These are phyloP conservation scores for Hydractinia echinata DNA, from an alignment of 30 jellyfish, hydroid and myxozoan genomes.

Conservation along the genomic window DNA sequence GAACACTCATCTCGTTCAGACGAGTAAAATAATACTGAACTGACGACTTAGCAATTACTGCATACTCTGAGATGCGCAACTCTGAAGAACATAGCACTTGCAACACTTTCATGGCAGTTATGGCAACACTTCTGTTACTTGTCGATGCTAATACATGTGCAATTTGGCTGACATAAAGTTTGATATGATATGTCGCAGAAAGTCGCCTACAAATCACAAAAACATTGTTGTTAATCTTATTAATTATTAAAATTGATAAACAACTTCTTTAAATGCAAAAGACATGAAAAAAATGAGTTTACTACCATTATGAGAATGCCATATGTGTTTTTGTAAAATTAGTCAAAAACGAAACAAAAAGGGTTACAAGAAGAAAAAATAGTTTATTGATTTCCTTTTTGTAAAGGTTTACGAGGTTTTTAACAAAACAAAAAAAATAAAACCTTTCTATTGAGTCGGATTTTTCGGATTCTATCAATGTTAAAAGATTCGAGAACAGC, in stretches of 20 bases:
- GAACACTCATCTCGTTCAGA: neutral
- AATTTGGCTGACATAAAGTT: neutral
- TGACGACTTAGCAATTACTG: neutral
- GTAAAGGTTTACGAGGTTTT: neutral
- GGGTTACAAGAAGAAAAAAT: neutral
- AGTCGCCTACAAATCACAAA: too few species aligned
- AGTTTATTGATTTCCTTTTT: neutral
- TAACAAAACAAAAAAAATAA: neutral
- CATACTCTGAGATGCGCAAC: constrained; percentile 14
- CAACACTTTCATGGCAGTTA: neutral
- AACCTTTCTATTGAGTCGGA: neutral
- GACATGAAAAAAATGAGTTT: neutral
- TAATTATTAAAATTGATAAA: neutral
- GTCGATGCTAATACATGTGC: neutral
- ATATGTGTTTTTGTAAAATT: neutral
- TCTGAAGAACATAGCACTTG: neutral
- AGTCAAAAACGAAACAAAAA: neutral
- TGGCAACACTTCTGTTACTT: neutral
- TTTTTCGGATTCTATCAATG: neutral
- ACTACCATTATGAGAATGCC: neutral
- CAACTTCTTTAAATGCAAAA: neutral
- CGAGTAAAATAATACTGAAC: constrained; percentile 6
- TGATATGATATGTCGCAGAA: neutral
- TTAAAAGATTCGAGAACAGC: neutral
- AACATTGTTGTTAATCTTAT: too few species aligned